Base-by-base conservation (phyloP, 1,140 invertebrate species). In the Caligus rogercresseyi region DNA sequence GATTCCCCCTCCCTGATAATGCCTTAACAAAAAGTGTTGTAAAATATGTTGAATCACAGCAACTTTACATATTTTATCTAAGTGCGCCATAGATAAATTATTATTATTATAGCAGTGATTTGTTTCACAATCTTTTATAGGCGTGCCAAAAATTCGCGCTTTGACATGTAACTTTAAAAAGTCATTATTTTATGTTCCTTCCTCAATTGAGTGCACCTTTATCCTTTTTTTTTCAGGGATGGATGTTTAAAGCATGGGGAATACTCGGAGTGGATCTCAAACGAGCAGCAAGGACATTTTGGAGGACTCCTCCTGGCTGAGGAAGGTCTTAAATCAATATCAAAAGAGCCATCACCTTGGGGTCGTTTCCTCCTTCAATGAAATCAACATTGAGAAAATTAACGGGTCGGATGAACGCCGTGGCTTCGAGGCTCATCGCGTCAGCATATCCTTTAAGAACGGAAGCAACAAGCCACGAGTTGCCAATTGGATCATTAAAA, bases 401-500 rank as follows among this genome's bases (percentile, higher is more conserved):
- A 7, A 43, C 7, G 31, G 31, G 7, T 7, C 7, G n/a, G 7
- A 43, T 43, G n/a, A n/a, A 11, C n/a, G 31, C n/a, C 31, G 7
- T n/a, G 7, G 7, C n/a, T 11, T 43, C n/a, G 7, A 43, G n/a
- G n/a, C n/a, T n/a, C 31, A 43, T 43, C 7, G 26, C 16, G 57
- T 60, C 14, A 18, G 18, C 25, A 60, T 60, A 2, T 25, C 14
- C 21, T 60, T 60, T 21, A 20, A 25, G n/a, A 60, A 60, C 23
- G 23, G 24, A n/a, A 60, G 51, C 7, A 43, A 43, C 26, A 25
- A 60, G 21, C 26, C n/a, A 14, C 18, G 51, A 26, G 51, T 15
- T 14, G 57, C 25, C 14, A 26, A 60, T 43, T 60, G 57, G 57
- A 43, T 60, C 2, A 25, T 60, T 18, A 60, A 60, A 60, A 11